Evolutionary conservation across 2,113 vertebrate species (phyloP), one percentile per base, ranked within the genome.

Genomic region (Periophthalmodon schlosseri): DNA sequence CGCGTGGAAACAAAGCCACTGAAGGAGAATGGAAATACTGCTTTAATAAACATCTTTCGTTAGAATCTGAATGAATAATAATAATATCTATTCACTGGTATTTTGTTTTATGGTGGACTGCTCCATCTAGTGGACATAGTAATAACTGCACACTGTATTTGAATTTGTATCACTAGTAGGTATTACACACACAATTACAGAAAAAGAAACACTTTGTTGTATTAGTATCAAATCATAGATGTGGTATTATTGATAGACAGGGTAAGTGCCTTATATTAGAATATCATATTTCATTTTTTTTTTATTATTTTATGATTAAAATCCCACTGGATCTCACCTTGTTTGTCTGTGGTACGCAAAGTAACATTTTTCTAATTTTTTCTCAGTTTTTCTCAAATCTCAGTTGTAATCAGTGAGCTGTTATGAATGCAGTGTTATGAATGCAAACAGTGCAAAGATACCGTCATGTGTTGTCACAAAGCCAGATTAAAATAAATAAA

Each of bases 1-100:
- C 73, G n/a, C 81, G 79, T 50, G 54, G 72, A 65, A 61, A 68
- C 79, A 75, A 76, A 71, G 76, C 70, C 75, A 73, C 80, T 64
- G 70, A 57, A 80, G 34, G 73, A 78, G 75, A 68, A 44, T 44
- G 39, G 1, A 56, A 21, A 56, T 56, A 52, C 49, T 20, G 39
- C 39, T 44, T n/a, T 56, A 21, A 56, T 56, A 71, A 77, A 68
- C 28, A 54, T 75, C 66, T 65, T 44, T 39, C 4, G 57, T 73
- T 78, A 15, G 4, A 58, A 65, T 71, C 44, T 6, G 47, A 18
- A 60, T 33, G 2, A 34, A 34, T 33, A 18, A 18, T 57, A 44
- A 10, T 3, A 39, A 3, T 39, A 44, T 79, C 61, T 74, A 74
- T 68, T 74, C 6, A 65, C 74, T 75, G 54, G 57, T 18, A 71